These are phyloP conservation scores for Branchipolynoe longqiensis DNA, from an alignment of 2,888 invertebrate species.

Conservation along the genomic window DNA sequence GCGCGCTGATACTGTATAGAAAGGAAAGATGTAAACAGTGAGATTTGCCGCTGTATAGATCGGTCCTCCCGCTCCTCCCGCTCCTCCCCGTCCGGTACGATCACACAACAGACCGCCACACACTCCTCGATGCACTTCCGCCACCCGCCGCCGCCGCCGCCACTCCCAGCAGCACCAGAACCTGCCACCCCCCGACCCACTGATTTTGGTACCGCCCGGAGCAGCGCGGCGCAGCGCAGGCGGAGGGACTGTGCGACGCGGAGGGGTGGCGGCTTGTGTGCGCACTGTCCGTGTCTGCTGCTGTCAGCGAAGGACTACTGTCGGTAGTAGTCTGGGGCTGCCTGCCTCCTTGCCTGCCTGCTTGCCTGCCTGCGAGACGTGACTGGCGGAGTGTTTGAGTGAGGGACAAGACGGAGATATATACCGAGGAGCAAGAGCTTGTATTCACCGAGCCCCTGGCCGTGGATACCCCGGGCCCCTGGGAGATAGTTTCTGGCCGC, in stretches of 20 bases:
- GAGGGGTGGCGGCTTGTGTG: constrained; percentile 7
- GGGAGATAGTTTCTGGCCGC: background rate
- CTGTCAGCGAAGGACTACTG: background rate
- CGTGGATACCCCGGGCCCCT: background rate
- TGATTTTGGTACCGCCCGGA: background rate
- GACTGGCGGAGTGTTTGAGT: background rate
- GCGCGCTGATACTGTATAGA: background rate
- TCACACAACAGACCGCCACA: background rate
- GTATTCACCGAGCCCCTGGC: background rate
- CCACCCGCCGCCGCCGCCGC: background rate
- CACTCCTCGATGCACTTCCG: background rate
- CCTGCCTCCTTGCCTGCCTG: background rate
- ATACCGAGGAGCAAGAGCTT: background rate
- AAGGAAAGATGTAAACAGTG: background rate
- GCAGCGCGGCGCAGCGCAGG: background rate
- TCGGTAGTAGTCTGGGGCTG: background rate
- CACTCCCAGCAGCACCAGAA: background rate
- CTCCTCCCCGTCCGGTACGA: no score
- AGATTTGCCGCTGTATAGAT: background rate
- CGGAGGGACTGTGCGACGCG: background rate
- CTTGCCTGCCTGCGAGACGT: background rate
- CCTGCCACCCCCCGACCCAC: background rate
- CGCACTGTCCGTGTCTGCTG: background rate
- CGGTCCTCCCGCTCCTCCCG: background rate
- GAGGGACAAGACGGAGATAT: background rate